Conservation (phyloP, 2,797 vertebrate species). For the Taenioides sp. region DNA sequence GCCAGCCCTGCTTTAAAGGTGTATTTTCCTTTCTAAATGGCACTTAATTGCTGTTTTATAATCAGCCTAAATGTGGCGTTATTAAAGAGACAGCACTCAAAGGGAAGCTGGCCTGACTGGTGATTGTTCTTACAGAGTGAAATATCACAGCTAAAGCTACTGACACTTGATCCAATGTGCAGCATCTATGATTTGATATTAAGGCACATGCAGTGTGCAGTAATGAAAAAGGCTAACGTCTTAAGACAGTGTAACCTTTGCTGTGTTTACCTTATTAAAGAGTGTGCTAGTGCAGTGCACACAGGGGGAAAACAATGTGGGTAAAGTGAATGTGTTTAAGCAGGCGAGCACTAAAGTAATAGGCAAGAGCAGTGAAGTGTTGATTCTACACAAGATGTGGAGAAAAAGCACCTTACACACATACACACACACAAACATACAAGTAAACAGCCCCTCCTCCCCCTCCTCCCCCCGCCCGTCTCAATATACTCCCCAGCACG, state of each 20-base stretch:
- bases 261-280: slow-evolving; percentile 78
- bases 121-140: slow-evolving; percentile 30
- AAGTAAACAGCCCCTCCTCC: slow-evolving; percentile 36
- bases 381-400: slow-evolving; percentile 96
- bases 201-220: slow-evolving; percentile 41
- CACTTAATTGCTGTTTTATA: slow-evolving; percentile 13
- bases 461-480: slow-evolving; percentile 44
- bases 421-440: slow-evolving; percentile 32
- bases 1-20: not conserved
- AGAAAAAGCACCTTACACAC: slow-evolving; percentile 56
- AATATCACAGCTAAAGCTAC: slow-evolving; percentile 36
- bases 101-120: slow-evolving; percentile 13
- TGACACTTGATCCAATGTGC: slow-evolving; percentile 51
- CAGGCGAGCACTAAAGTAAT: slow-evolving; percentile 94
- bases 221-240: slow-evolving; percentile 77
- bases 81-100: slow-evolving; percentile 12
- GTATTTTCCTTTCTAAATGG: not conserved
- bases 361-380: slow-evolving; percentile 96
- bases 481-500: slow-evolving; percentile 83
- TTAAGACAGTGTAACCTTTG: slow-evolving; percentile 83
- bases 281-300: slow-evolving; percentile 68
- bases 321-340: slow-evolving; percentile 89
- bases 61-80: slow-evolving; percentile 8
- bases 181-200: slow-evolving; percentile 58
- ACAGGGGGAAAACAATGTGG: slow-evolving; percentile 62